Conservation (phyloP, 1,140 invertebrate species). For the Drosophila ficusphila region DNA sequence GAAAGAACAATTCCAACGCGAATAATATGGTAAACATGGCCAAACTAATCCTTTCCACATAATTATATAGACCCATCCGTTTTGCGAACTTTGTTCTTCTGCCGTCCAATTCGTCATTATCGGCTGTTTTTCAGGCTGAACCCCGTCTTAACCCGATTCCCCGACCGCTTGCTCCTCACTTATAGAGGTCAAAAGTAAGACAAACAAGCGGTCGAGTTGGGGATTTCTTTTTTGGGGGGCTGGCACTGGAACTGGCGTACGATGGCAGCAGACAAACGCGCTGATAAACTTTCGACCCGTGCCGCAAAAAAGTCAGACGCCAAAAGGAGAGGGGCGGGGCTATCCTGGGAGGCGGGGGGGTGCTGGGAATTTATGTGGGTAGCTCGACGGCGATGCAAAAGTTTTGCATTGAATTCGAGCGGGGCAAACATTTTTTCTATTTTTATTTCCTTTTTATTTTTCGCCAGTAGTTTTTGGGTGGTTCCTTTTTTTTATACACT, state of each 20-base stretch:
- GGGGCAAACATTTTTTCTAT: conserved; percentile 74
- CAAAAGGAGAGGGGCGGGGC: conserved; percentile 4
- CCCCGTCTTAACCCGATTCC: not conserved
- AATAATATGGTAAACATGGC: not conserved
- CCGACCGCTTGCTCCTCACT: conserved; percentile 36
- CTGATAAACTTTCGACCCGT: conserved; percentile 73
- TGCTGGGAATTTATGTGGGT: conserved; percentile 72
- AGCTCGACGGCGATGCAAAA: conserved; percentile 72
- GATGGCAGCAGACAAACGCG: conserved; percentile 63
- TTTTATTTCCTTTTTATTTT: conserved; percentile 51
- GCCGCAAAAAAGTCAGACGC: conserved; percentile 44
- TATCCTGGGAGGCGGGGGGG: not conserved
- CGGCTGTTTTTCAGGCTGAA: conserved; percentile 30
- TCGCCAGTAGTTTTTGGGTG: conserved; percentile 61
- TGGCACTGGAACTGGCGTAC: conserved; percentile 36
- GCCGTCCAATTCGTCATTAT: conserved; percentile 70
- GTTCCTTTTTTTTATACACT: conserved; percentile 20
- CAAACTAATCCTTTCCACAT: not conserved
- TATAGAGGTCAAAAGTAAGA: conserved; percentile 82
- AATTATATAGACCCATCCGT: not conserved
- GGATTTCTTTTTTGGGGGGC: conserved; percentile 26
- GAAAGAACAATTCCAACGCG: too few relatives aligned
- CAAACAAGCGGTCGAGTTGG: conserved; percentile 71
- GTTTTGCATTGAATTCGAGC: conserved; percentile 80
- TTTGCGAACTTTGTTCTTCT: conserved; percentile 23